Evolutionary conservation across 2,888 invertebrate genomes (phyloP).

Genomic region (Minunthozetes semirufus): DNA sequence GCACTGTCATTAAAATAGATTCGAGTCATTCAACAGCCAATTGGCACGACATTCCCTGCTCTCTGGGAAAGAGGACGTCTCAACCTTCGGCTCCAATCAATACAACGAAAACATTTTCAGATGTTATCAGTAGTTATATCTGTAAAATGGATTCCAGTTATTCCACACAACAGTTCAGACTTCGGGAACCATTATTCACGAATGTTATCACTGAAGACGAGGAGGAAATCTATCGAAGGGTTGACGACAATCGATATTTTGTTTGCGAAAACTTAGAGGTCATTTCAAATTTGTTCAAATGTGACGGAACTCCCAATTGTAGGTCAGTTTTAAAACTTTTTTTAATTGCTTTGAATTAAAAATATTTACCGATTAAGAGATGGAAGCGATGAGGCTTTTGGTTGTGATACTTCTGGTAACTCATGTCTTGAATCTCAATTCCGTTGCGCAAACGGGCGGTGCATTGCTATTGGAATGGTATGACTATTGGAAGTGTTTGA

Average conservation of each 20-base stretch:
- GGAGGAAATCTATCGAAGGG: constrained; percentile 1
- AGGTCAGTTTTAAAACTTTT: constrained; percentile 9
- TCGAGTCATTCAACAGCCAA: constrained; percentile 45
- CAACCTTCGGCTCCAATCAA: background rate
- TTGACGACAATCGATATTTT: constrained; percentile 41
- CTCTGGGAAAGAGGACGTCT: constrained; percentile 41
- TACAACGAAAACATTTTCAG: background rate
- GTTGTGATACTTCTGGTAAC: constrained; percentile 42
- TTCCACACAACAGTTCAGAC: constrained; percentile 34
- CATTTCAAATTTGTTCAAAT: constrained; percentile 44
- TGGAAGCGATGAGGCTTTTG: constrained; percentile 45
- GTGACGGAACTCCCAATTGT: constrained; percentile 45
- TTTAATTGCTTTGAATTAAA: background rate
- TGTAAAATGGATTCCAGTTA: constrained; percentile 43
- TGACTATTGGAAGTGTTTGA: background rate
- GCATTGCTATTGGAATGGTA: constrained; percentile 42
- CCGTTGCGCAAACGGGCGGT: constrained; percentile 42
- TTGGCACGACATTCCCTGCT: constrained; percentile 47
- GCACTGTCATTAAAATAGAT: constrained; percentile 45
- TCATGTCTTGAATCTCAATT: constrained; percentile 42
- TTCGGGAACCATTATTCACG: constrained; percentile 31
- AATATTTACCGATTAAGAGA: constrained; percentile 39
- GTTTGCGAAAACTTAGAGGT: constrained; percentile 44
- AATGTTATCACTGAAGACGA: constrained; percentile 29
- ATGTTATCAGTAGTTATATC: constrained; percentile 43